A percentile compares a stretch with the other conserved stretches of the same genome.
These are phyloP conservation scores for Machaerirhynchus nigripectus DNA, from an alignment of 2,113 vertebrate species.

Conservation along the genomic window DNA sequence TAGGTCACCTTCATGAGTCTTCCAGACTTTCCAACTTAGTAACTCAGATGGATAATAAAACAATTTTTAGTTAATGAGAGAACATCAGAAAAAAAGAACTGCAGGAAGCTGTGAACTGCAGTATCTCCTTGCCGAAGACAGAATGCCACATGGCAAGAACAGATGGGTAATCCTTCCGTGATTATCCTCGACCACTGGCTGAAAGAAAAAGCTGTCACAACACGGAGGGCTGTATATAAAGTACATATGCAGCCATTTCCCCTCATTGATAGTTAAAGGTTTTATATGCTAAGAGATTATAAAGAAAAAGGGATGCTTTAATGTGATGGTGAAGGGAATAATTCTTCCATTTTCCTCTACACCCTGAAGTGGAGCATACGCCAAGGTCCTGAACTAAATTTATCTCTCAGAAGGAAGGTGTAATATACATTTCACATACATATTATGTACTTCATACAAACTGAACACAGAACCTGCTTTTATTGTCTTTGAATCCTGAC, in stretches of 20 bases:
- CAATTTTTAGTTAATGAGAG: constrained; percentile 52
- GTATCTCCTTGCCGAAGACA: constrained; percentile 2
- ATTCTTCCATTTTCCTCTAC: constrained; percentile 10
- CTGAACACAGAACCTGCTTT: background rate
- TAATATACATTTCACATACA: background rate
- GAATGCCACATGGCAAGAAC: constrained; percentile 60
- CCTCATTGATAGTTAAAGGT: background rate
- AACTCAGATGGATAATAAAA: constrained; percentile 26
- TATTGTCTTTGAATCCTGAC: background rate
- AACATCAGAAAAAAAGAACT: constrained; percentile 20
- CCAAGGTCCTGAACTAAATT: background rate
- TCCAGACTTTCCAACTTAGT: constrained; percentile 7
- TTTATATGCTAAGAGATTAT: background rate
- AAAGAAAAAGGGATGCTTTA: background rate
- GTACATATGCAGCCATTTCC: background rate
- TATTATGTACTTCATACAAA: background rate
- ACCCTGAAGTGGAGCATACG: background rate
- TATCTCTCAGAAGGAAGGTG: background rate
- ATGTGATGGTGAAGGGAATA: background rate
- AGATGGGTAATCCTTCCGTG: constrained; percentile 58
- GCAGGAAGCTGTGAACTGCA: constrained; percentile 43
- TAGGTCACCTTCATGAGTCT: constrained; percentile 15
- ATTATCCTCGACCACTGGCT: constrained; percentile 56
- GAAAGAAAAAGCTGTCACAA: constrained; percentile 41
- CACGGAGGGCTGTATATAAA: background rate